Evolutionary conservation across 2,113 vertebrate genomes (phyloP).

Genomic region (Urocolius indicus): DNA sequence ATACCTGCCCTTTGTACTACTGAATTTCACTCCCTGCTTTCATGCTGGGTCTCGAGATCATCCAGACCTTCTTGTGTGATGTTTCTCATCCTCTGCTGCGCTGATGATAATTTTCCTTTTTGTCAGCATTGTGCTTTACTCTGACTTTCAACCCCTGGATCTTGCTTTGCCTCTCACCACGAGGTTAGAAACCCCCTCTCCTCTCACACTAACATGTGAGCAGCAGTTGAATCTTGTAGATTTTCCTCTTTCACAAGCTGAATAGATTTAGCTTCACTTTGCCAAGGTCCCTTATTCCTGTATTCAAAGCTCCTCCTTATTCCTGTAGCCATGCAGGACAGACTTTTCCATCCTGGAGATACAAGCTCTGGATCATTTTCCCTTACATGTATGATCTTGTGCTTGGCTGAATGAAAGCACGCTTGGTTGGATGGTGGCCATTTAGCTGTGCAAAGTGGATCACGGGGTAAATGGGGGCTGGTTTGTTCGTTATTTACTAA

Average conservation of each 20-base stretch:
- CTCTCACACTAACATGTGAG: rapidly evolving
- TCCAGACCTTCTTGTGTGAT: background rate
- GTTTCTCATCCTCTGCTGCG: background rate
- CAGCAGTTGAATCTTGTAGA: background rate
- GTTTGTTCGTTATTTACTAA: background rate
- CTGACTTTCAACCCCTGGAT: background rate
- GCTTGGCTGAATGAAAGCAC: background rate
- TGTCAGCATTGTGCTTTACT: background rate
- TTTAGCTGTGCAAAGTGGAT: background rate
- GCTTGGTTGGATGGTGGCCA: background rate
- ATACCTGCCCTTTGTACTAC: background rate
- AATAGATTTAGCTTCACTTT: background rate
- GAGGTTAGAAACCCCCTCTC: background rate
- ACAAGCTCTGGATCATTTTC: background rate
- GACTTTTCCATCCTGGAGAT: background rate
- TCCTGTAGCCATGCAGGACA: background rate
- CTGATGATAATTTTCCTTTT: background rate
- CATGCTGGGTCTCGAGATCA: background rate
- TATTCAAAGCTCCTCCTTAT: background rate
- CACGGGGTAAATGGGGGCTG: background rate
- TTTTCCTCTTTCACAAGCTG: background rate
- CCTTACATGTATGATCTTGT: background rate
- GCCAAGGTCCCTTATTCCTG: background rate
- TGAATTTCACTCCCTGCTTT: background rate
- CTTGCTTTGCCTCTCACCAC: background rate